phyloP scores from a whole-genome alignment of 2,888 invertebrate species.

The Rhagonycha lutea region DNA sequence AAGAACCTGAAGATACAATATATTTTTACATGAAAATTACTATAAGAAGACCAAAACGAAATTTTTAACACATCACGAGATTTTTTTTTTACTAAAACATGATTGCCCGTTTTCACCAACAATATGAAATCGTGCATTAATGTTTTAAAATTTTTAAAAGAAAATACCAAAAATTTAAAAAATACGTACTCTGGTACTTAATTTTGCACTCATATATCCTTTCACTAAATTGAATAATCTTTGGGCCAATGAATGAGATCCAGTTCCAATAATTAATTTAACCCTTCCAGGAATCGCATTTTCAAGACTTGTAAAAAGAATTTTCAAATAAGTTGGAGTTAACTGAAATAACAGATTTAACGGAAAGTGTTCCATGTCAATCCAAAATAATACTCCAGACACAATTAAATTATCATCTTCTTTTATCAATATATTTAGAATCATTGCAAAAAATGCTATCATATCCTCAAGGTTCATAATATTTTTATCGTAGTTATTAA shows the following conservation, averaged over 20 bases:
- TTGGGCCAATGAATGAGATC: background rate
- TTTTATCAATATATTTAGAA: background rate
- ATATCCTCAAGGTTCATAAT: background rate
- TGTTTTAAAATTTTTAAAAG: too few species aligned
- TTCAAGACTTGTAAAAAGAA: background rate
- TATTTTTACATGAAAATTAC: too few species aligned
- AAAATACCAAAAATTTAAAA: background rate
- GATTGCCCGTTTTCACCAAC: too few species aligned
- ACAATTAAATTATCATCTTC: background rate
- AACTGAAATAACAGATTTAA: background rate
- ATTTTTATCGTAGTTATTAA: background rate
- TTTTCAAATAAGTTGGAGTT: background rate
- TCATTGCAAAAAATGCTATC: background rate
- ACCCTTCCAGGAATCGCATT: background rate
- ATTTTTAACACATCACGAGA: too few species aligned
- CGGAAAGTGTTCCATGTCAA: background rate
- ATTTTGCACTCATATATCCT: background rate
- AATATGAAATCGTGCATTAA: too few species aligned
- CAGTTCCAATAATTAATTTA: background rate
- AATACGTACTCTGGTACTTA: background rate
- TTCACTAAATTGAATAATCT: background rate
- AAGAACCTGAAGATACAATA: background rate
- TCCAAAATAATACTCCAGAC: background rate
- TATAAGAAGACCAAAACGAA: too few species aligned
- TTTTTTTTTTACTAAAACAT: too few species aligned